Evolutionary conservation across 2,888 invertebrate genomes (phyloP), one percentile per base, ranked within the genome.

Genomic region (Hydriomena furcata): DNA sequence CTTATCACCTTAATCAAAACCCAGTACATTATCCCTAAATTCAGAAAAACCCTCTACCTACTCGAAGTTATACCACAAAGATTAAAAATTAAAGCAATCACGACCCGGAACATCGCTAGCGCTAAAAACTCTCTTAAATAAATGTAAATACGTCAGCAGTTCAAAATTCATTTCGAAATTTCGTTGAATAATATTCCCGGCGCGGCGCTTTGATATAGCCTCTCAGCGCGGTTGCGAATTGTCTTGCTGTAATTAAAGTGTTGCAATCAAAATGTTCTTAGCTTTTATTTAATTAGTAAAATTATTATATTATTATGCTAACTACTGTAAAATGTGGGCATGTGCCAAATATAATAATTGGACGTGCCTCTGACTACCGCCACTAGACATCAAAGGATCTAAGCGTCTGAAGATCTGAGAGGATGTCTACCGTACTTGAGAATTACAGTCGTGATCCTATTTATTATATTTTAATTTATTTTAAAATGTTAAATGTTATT

Each of bases 161-260:
- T 37, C 34, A 44, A 52, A 56, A 54, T 59, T 54, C 61, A 65
- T 67, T 65, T 65, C 63, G 60, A 61, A 60, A 61, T 64, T 66
- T 65, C 55, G 60, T 64, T 61, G 58, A 62, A 52, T 41, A 41
- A 55, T 48, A 55, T 46, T 37, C 50, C 28, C 20, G 36, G 7
- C 34, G 40, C 20, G 36, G 7, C 34, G 40, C 30, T 52, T 40
- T 35, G 47, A 30, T 35, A 47, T 43, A 43, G 34, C 42, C 53
- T 47, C 45, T 48, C 32, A 44, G 52, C 32, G 55, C 43, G 51
- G 53, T 53, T 43, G 47, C 60, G 61, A 63, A 68, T 66, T 67
- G 64, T 66, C 55, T 65, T 61, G 58, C 63, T 58, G 70, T 76
- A 77, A 79, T 80, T 78, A 79, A 79, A 79, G 72, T 74, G 68